Percentiles rank a stretch among this genome's conserved stretches.
These are phyloP conservation scores for Oscheius sp. DNA, from an alignment of 2,888 invertebrate genomes.

Conservation along the genomic window DNA sequence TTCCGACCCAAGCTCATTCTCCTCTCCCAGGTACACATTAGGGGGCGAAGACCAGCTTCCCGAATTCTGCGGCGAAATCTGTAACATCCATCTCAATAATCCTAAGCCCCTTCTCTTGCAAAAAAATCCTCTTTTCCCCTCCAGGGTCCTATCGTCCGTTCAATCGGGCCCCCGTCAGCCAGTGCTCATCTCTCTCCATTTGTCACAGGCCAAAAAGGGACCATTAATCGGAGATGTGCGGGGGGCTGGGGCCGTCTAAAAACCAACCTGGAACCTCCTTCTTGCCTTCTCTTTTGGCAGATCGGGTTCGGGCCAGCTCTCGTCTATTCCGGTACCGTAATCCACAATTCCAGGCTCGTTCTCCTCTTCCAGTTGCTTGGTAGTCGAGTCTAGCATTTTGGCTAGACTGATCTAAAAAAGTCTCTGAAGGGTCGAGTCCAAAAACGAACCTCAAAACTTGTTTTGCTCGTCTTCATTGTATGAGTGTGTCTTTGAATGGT, in stretches of 20 bases:
- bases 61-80: constrained; percentile 29
- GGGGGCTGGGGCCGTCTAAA: neutral
- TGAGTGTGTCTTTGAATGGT: constrained; percentile 38
- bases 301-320: constrained; percentile 56
- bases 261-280: constrained; percentile 14
- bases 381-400: constrained; percentile 53
- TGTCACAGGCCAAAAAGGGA: constrained; percentile 15
- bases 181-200: constrained; percentile 24
- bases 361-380: constrained; percentile 46
- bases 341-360: constrained; percentile 42
- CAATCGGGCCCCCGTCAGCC: constrained; percentile 5
- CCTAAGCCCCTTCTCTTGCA: neutral
- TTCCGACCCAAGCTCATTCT: constrained; percentile 21
- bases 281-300: constrained; percentile 1
- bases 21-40: constrained; percentile 42
- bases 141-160: neutral
- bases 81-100: neutral
- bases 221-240: constrained; percentile 18
- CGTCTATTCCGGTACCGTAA: constrained; percentile 25
- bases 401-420: constrained; percentile 45
- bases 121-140: neutral
- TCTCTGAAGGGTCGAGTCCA: neutral
- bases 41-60: constrained; percentile 56
- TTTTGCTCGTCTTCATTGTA: constrained; percentile 53
- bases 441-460: constrained; percentile 49